Conservation (phyloP, 2,113 vertebrate species). For the Trogon melanurus region DNA sequence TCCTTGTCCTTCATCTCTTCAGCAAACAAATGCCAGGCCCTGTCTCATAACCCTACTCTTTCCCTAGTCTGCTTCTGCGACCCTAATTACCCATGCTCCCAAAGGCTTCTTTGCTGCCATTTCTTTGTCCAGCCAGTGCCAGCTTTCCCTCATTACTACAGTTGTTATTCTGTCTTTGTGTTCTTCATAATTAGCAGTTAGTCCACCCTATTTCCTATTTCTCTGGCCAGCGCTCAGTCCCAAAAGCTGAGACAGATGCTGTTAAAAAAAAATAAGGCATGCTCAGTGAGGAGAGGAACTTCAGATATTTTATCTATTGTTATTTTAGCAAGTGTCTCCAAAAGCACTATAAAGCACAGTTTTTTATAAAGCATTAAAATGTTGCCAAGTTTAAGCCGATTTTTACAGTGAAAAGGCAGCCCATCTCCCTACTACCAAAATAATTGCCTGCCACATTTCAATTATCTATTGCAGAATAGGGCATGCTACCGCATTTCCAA, state of each 20-base stretch:
- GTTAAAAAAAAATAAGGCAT: neutral
- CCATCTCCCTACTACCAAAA: neutral
- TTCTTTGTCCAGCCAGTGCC: conserved; percentile 26
- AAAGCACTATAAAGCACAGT: neutral
- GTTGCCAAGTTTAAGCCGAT: neutral
- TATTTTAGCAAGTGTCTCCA: neutral
- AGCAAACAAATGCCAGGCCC: conserved; percentile 34
- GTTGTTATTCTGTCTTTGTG: neutral
- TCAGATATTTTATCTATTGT: neutral
- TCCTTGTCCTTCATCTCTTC: conserved; percentile 51
- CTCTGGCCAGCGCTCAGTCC: neutral
- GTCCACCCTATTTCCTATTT: neutral
- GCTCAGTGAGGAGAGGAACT: neutral
- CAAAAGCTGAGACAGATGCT: neutral
- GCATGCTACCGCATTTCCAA: neutral
- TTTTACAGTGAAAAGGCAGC: neutral
- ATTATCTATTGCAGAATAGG: neutral
- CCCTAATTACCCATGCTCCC: neutral
- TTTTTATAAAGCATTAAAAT: neutral
- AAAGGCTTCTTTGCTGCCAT: conserved; percentile 4
- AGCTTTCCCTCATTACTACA: conserved; percentile 7
- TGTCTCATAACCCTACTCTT: neutral
- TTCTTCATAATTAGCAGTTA: conserved; percentile 1
- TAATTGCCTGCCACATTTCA: neutral
- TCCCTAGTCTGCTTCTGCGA: neutral